Base-by-base conservation (phyloP, 2,797 vertebrate species). In the Enteromius trimaculatus region DNA sequence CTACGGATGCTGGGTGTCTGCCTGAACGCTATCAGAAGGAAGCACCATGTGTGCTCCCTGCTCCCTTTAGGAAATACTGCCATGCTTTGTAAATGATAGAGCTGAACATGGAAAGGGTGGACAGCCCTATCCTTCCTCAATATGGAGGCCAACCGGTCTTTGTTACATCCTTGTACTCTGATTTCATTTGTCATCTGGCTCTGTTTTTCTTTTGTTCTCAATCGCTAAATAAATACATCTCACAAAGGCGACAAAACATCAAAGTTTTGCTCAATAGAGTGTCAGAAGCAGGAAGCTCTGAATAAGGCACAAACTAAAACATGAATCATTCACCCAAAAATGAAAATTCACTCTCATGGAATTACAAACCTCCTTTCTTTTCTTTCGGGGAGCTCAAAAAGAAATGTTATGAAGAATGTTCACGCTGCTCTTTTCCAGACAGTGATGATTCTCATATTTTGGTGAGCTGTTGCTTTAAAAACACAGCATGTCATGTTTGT, bases 71-170 rank as follows among this genome's bases (percentile, higher is more conserved):
- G 85, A 88, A 88, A 71, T 44, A 47, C 69, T 75, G 49, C 47
- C 49, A 44, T 76, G 60, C 37, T 60, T 68, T 53, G 39, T 80
- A 31, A 65, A 68, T 80, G 17, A 82, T 53, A 39, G 14, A 84
- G 68, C 23, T 49, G 68, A 80, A 53, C 74, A 34, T 84, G 77
- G 77, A 83, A 86, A 79, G 83, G 84, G 65, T 81, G 84, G 79
- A 64, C 53, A 80, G 77, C 86, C 82, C 71, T 87, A 86, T 87
- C 82, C 83, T 86, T 89, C 88, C 78, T 83, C n/a, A 21, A 77
- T 74, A 80, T 81, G 62, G 49, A 82, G 81, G 81, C 60, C 81
- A 77, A 10, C 65, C 65, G 39, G 64, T 37, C 64, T 83, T 69
- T 77, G 65, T 77, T 80, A 17, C 39, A 44, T 34, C 34, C 14